Conservation (phyloP, 2,888 invertebrate species). For the Cerastoderma edule region DNA sequence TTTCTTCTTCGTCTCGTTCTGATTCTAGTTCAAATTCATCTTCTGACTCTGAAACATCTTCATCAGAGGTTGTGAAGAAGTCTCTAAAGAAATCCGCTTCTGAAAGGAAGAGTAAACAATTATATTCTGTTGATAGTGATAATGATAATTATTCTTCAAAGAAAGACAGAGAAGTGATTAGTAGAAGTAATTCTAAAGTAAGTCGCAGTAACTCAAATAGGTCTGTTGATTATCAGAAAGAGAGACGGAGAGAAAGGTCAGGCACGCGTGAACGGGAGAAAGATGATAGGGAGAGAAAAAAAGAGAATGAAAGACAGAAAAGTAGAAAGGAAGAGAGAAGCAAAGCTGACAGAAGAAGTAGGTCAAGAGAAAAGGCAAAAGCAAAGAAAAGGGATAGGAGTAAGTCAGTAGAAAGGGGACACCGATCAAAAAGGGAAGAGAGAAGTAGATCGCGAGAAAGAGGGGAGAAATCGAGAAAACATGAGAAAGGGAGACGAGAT, state of each 20-base stretch:
- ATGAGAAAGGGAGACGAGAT: slow-evolving; percentile 52
- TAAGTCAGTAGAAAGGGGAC: slow-evolving; percentile 3
- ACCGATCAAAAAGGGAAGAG: slow-evolving; percentile 17
- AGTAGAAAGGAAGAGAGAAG: slow-evolving; percentile 45
- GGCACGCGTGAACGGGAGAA: slow-evolving; percentile 39
- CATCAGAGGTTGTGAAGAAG: background rate
- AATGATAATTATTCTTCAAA: slow-evolving; percentile 35
- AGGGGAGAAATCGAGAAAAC: slow-evolving; percentile 25
- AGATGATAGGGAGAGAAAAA: slow-evolving; percentile 42
- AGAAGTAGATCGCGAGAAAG: slow-evolving; percentile 50
- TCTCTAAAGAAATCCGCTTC: slow-evolving; percentile 18
- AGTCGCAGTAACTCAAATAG: slow-evolving; percentile 49
- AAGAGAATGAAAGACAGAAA: slow-evolving; percentile 41
- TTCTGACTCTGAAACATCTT: slow-evolving; percentile 28
- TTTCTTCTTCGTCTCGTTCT: slow-evolving; percentile 59
- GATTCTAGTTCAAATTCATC: slow-evolving; percentile 56
- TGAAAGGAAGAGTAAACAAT: slow-evolving; percentile 25
- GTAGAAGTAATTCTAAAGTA: slow-evolving; percentile 26
- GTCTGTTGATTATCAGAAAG: slow-evolving; percentile 39
- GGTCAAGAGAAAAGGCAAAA: slow-evolving; percentile 40
- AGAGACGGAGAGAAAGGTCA: slow-evolving; percentile 32
- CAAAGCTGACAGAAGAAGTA: slow-evolving; percentile 39
- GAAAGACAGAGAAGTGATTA: slow-evolving; percentile 6
- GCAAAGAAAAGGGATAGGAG: slow-evolving; percentile 14
- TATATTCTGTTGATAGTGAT: background rate